Base-by-base conservation (phyloP, 2,797 vertebrate genomes). In the Sebastes dallii region DNA sequence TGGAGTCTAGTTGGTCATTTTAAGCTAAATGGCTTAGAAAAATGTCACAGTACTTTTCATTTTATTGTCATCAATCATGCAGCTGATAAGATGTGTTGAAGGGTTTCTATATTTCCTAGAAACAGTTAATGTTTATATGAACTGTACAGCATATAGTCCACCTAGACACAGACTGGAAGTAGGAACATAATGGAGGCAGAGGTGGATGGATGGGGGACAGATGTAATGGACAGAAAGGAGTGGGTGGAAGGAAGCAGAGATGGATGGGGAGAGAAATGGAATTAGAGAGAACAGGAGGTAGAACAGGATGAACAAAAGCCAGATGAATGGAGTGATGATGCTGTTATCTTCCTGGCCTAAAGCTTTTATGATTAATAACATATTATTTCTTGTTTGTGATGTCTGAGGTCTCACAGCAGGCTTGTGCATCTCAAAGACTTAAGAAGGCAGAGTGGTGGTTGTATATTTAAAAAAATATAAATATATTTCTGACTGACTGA, bases 261-360 rank as follows among this genome's bases (percentile, higher is more conserved):
- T 75, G 52, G 78, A 82, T 72, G 24, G 61, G 67, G 55, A 52
- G n/a, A 54, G 39, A 84, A 86, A 87, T 75, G 16, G 18, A 66
- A 87, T 84, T 68, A 69, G 62, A 75, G 64, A 8, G 76, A 36
- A 59, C 52, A 54, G 30, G 64, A 62, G 6, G 61, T 24, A 25
- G 64, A 80, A 66, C 27, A 50, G 69, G 73, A 52, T 29, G 58
- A 8, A 46, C 73, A 66, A 77, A 59, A 67, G 20, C 13, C 64
- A 66, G 77, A 84, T 72, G 32, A 82, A 85, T 77, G 32, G 34
- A 75, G 50, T 54, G 73, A 88, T 89, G 52, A 88, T 82, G 76
- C 29, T 24, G 75, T 65, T 75, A 77, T 66, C 69, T 75, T 71
- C 25, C 59, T 52, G 32, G 24, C 29, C 39, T 58, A 18, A 70